phyloP scores from a whole-genome alignment of 2,797 vertebrate species.

The Zalophus californianus region DNA sequence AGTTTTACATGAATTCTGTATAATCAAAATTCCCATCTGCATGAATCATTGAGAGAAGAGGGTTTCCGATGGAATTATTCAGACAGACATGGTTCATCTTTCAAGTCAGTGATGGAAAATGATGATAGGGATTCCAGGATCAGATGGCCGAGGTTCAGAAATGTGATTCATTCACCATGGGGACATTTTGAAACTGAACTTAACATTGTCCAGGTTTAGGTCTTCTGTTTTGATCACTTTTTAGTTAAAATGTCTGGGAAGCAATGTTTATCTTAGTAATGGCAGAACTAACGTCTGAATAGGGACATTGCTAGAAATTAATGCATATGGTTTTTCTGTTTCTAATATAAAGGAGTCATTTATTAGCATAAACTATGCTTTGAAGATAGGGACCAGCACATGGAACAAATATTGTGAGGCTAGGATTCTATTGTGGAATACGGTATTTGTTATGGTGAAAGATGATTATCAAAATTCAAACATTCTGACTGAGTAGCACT shows the following conservation, averaged over 20 bases:
- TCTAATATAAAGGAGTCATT: neutral
- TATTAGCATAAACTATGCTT: neutral
- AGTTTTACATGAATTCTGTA: slow-evolving; percentile 27
- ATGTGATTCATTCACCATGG: slow-evolving; percentile 43
- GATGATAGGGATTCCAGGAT: neutral
- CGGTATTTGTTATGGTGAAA: neutral
- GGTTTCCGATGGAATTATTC: slow-evolving; percentile 15
- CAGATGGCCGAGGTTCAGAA: neutral
- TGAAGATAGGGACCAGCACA: neutral
- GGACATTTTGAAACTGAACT: slow-evolving; percentile 41
- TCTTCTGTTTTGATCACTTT: slow-evolving; percentile 48
- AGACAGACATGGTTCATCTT: slow-evolving; percentile 4
- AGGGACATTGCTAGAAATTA: slow-evolving; percentile 2
- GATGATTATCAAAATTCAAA: slow-evolving; percentile 21
- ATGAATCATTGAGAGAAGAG: slow-evolving; percentile 53
- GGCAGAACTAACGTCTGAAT: slow-evolving; percentile 13
- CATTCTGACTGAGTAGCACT: neutral
- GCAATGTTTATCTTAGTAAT: slow-evolving; percentile 8
- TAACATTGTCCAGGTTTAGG: neutral
- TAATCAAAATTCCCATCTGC: neutral
- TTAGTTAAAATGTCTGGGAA: slow-evolving; percentile 48
- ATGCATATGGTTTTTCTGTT: neutral
- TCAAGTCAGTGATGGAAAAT: slow-evolving; percentile 37
- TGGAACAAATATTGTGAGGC: neutral
- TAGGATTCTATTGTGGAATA: neutral